Evolutionary conservation across 2,113 vertebrate genomes (phyloP).

Genomic region (Trachemys scripta): DNA sequence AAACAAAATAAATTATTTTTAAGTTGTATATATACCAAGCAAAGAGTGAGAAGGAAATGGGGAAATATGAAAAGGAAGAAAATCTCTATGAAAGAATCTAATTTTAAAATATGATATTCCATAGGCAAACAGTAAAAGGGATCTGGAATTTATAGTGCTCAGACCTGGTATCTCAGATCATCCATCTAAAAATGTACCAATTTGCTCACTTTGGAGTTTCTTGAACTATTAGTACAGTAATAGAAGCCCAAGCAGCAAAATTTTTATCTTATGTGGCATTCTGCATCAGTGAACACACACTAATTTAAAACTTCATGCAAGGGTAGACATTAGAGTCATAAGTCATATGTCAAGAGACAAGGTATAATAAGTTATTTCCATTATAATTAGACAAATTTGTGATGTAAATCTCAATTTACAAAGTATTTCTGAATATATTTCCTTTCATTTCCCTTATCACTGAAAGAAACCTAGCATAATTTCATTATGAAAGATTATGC

Average conservation of each 20-base stretch:
- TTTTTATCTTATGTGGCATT: neutral
- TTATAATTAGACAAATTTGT: neutral
- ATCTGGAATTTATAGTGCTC: rapidly evolving
- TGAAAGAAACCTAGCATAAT: neutral
- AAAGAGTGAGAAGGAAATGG: neutral
- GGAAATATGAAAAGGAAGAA: neutral
- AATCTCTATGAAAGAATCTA: neutral
- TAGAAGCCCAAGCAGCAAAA: neutral
- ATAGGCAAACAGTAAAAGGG: neutral
- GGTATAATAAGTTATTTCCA: neutral
- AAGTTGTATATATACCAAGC: neutral
- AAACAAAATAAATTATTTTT: neutral
- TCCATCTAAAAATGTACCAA: neutral
- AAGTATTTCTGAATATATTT: neutral
- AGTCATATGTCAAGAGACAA: neutral
- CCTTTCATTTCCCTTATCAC: neutral
- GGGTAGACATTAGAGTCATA: neutral
- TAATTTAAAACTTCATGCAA: neutral
- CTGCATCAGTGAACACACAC: neutral
- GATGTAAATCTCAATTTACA: neutral
- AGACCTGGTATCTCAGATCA: neutral
- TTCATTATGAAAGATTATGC: no score
- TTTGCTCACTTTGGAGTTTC: neutral
- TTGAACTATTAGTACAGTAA: neutral
- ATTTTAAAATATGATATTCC: neutral